Conservation (phyloP, 1,140 invertebrate species). For the Ectropis grisescens region DNA sequence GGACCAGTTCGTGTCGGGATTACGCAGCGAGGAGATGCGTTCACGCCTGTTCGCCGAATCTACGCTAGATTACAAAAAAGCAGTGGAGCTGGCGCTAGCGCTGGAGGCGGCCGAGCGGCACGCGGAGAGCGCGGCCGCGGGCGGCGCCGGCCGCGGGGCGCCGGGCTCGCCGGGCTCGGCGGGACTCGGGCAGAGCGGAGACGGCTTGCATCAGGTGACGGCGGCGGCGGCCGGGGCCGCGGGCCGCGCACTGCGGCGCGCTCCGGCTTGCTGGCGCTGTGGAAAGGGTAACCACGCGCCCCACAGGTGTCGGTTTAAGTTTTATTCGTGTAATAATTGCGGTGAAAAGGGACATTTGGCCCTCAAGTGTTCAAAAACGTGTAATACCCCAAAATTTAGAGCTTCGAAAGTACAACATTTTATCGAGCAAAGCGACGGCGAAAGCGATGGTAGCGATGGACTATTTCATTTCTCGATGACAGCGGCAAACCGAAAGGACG, state of each 20-base stretch:
- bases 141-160: too few relatives aligned
- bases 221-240: neutral
- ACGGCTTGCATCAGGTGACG: conserved; percentile 8
- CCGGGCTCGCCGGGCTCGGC: conserved; percentile 1
- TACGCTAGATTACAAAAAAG: conserved; percentile 1
- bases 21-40: conserved; percentile 9
- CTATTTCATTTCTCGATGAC: too few relatives aligned
- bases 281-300: neutral
- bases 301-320: too few relatives aligned
- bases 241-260: conserved; percentile 1
- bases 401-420: neutral
- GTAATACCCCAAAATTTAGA: neutral
- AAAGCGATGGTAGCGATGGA: conserved; percentile 1
- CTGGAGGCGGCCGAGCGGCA: neutral
- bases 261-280: conserved; percentile 5
- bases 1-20: conserved; percentile 10
- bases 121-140: neutral
- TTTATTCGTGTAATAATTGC: conserved; percentile 9
- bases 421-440: neutral
- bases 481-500: too few relatives aligned
- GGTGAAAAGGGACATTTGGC: conserved; percentile 9
- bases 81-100: conserved; percentile 1
- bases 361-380: too few relatives aligned
- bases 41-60: conserved; percentile 4
- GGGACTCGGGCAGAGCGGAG: conserved; percentile 4